Percentiles rank a stretch among this genome's conserved stretches.
Conservation (phyloP, 64 coral and sea anemone species). For the Actinia tenebrosa region DNA sequence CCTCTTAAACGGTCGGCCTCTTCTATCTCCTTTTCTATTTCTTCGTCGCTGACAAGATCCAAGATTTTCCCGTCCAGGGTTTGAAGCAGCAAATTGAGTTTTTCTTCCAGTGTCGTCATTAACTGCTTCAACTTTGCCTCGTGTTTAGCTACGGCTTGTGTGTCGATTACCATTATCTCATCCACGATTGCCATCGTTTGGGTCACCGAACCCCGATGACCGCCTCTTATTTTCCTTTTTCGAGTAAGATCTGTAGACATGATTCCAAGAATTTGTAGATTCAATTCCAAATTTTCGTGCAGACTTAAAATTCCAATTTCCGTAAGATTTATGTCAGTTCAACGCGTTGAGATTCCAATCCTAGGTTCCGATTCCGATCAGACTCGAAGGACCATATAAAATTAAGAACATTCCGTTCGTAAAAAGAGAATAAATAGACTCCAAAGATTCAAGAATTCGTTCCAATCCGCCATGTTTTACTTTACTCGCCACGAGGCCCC, state of each 20-base stretch:
- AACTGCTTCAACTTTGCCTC: background rate
- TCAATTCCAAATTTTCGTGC: background rate
- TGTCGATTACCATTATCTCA: background rate
- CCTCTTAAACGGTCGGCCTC: background rate
- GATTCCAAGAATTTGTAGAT: background rate
- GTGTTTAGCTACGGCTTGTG: background rate
- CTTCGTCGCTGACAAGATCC: background rate
- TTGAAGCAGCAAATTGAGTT: background rate
- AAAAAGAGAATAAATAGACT: no score
- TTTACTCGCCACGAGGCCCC: no score
- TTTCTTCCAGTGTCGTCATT: conserved; percentile 2
- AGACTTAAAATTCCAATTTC: no score
- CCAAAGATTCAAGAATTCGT: no score
- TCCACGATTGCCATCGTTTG: background rate
- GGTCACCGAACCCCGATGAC: background rate
- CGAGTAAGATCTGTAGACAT: background rate
- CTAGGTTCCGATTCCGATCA: no score
- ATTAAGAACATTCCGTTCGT: no score
- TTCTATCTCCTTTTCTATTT: conserved; percentile 23
- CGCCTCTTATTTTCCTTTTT: conserved; percentile 1
- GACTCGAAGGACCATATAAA: no score
- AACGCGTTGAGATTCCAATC: no score
- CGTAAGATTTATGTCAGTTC: no score
- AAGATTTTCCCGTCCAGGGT: background rate
- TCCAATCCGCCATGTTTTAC: no score